A percentile compares a stretch with the other conserved stretches of the same genome.
Conservation (phyloP, 2,797 vertebrate species). For the Sarcoramphus papa region DNA sequence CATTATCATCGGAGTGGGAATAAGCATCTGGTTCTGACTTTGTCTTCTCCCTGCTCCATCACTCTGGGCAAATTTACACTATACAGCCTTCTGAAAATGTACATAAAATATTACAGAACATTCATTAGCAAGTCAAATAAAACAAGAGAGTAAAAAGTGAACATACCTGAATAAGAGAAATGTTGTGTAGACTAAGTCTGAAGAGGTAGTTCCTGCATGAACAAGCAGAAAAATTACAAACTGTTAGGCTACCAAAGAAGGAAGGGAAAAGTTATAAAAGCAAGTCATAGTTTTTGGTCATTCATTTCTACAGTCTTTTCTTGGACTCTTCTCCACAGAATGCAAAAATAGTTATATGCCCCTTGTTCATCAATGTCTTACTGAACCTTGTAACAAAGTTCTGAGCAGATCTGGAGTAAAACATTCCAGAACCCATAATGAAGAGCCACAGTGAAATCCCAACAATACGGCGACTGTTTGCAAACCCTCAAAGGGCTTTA, state of each 20-base stretch:
- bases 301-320: background rate
- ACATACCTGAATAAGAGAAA: constrained; percentile 94
- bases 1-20: background rate
- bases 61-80: constrained; percentile 29
- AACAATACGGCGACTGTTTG: background rate
- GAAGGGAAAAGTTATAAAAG: background rate
- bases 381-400: background rate
- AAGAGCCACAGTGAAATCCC: background rate
- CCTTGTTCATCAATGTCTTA: background rate
- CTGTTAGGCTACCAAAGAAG: background rate
- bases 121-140: constrained; percentile 31
- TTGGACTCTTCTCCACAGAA: background rate
- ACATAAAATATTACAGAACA: background rate
- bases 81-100: background rate
- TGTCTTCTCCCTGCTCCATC: background rate
- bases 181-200: constrained; percentile 91
- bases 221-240: constrained; percentile 54
- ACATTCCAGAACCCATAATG: background rate
- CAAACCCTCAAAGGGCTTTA: background rate
- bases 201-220: constrained; percentile 94
- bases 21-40: background rate
- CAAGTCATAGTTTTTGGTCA: background rate
- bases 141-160: background rate
- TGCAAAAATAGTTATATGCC: background rate
- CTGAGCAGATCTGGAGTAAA: background rate